phyloP scores from a whole-genome alignment of 2,113 vertebrate species.

The Sardina pilchardus region DNA sequence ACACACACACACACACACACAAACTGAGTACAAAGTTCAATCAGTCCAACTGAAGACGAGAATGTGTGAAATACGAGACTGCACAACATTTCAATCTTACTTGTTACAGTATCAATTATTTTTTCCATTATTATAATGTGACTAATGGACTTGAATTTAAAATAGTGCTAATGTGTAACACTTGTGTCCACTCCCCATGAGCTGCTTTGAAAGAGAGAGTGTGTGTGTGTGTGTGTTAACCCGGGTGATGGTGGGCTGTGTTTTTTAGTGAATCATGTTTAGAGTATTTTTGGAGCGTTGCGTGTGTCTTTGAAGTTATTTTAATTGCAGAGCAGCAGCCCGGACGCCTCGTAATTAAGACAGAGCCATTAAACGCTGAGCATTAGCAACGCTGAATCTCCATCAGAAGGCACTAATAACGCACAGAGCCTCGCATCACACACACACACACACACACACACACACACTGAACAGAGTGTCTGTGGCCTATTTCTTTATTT shows the following conservation, averaged over 20 bases:
- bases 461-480: neutral
- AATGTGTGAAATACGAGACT: too few species aligned
- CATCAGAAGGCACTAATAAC: constrained; percentile 50
- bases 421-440: constrained; percentile 47
- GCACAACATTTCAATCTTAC: too few species aligned
- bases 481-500: too few species aligned
- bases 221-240: constrained; percentile 29
- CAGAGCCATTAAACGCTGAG: constrained; percentile 57
- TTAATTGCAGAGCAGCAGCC: constrained; percentile 57
- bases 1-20: too few species aligned
- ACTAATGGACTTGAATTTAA: too few species aligned
- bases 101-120: too few species aligned
- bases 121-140: too few species aligned
- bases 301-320: constrained; percentile 66
- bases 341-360: constrained; percentile 60
- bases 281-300: constrained; percentile 54
- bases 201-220: neutral
- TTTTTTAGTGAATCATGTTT: constrained; percentile 35
- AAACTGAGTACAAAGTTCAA: too few species aligned
- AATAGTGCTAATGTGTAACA: too few species aligned
- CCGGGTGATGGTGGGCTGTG: constrained; percentile 19
- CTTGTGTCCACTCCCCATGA: too few species aligned
- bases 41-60: too few species aligned
- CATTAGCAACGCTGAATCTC: constrained; percentile 49
- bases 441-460: neutral